Evolutionary conservation across 1,140 invertebrate species (phyloP).

Genomic region (Drusus annulatus): DNA sequence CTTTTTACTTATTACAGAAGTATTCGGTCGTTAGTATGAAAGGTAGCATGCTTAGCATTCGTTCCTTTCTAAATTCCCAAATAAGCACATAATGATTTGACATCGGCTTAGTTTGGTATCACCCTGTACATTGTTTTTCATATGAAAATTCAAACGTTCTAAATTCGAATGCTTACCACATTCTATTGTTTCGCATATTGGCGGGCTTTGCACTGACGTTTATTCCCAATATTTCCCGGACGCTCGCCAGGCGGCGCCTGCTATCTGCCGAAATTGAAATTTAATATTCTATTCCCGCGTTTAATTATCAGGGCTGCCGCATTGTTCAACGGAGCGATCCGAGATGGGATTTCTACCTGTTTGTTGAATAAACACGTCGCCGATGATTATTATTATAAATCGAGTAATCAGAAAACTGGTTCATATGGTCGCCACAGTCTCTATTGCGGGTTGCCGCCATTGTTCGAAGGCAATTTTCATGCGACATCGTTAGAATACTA

Average conservation of each 20-base stretch:
- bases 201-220: slow-evolving; percentile 6
- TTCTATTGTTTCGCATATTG: slow-evolving; percentile 4
- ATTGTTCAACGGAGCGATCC: slow-evolving; percentile 37
- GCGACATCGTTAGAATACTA: slow-evolving; percentile 11
- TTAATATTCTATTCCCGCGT: slow-evolving; percentile 51
- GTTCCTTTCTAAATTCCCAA: too few relatives aligned
- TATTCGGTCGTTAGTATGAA: too few relatives aligned
- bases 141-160: too few relatives aligned
- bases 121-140: too few relatives aligned
- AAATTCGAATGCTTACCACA: too few relatives aligned
- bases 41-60: too few relatives aligned
- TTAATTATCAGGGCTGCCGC: slow-evolving; percentile 40
- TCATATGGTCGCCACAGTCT: neutral
- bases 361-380: slow-evolving; percentile 33
- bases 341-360: slow-evolving; percentile 17
- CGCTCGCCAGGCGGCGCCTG: slow-evolving; percentile 27
- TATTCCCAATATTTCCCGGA: slow-evolving; percentile 32
- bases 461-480: slow-evolving; percentile 6
- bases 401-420: slow-evolving; percentile 45
- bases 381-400: slow-evolving; percentile 40
- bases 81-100: too few relatives aligned
- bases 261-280: slow-evolving; percentile 48
- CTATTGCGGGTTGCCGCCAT: neutral
- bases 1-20: too few relatives aligned
- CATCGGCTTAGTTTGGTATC: neutral